Evolutionary conservation across 2,888 invertebrate species (phyloP).

Genomic region (Thysanoteuthis rhombus): DNA sequence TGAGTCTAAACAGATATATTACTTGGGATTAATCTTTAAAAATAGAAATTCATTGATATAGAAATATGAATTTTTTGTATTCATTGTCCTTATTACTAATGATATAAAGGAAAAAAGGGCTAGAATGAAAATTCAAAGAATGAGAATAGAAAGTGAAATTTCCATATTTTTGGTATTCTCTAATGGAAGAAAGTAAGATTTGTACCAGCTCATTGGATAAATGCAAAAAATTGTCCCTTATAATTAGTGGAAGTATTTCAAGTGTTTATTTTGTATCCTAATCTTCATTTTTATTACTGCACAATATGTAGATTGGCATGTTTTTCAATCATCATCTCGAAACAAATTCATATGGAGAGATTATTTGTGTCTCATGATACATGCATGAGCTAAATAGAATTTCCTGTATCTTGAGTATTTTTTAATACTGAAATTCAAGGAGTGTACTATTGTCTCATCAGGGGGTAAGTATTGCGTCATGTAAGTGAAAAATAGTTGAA

Average conservation of each 20-base stretch:
- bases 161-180: neutral
- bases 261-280: neutral
- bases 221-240: neutral
- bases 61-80: too few relatives aligned
- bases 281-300: neutral
- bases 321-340: neutral
- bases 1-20: neutral
- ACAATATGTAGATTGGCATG: neutral
- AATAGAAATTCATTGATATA: neutral
- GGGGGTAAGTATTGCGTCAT: neutral
- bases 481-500: neutral
- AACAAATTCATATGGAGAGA: neutral
- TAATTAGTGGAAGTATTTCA: neutral
- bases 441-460: neutral
- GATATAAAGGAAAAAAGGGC: neutral
- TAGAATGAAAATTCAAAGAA: neutral
- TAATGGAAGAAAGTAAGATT: neutral
- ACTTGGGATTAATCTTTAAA: neutral
- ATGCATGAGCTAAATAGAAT: neutral
- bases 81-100: neutral
- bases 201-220: neutral
- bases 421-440: neutral
- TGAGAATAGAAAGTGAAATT: neutral
- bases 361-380: neutral
- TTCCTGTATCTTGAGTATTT: neutral